Percentiles rank a stretch among this genome's conserved stretches.
Evolutionary conservation across 2,113 vertebrate species (phyloP).

Genomic region (Corvus hawaiiensis): DNA sequence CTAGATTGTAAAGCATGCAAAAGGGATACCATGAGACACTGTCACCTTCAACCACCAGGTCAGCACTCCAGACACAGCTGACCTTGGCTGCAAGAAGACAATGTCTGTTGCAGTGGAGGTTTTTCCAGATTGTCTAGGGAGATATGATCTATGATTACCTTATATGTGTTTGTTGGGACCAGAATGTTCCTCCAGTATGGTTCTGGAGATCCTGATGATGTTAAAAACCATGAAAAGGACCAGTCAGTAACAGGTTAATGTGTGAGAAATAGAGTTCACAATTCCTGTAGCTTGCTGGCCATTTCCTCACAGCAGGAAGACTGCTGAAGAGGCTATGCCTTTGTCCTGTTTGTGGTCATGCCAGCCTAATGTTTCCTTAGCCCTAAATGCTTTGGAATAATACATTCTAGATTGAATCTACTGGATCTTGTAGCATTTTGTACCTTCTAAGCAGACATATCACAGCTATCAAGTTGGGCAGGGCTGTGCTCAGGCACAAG

Average conservation of each 20-base stretch:
- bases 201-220: not conserved
- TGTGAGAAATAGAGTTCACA: not conserved
- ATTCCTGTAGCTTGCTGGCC: not conserved
- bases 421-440: not conserved
- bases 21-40: not conserved
- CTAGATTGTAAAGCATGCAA: not conserved
- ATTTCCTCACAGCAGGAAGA: not conserved
- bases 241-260: not conserved
- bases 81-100: not conserved
- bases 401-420: not conserved
- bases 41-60: not conserved
- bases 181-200: not conserved
- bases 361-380: not conserved
- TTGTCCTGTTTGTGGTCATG: not conserved
- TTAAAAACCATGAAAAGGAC: not conserved
- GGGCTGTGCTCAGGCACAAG: not conserved
- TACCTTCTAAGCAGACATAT: not conserved
- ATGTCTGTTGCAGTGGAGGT: not conserved
- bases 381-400: not conserved
- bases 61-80: not conserved
- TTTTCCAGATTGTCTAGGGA: not conserved
- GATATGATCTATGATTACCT: not conserved
- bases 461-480: not conserved
- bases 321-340: not conserved
- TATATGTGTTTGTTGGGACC: not conserved